phyloP scores from a whole-genome alignment of 2,888 invertebrate genomes.

The Chaetogeoica ovagalla region DNA sequence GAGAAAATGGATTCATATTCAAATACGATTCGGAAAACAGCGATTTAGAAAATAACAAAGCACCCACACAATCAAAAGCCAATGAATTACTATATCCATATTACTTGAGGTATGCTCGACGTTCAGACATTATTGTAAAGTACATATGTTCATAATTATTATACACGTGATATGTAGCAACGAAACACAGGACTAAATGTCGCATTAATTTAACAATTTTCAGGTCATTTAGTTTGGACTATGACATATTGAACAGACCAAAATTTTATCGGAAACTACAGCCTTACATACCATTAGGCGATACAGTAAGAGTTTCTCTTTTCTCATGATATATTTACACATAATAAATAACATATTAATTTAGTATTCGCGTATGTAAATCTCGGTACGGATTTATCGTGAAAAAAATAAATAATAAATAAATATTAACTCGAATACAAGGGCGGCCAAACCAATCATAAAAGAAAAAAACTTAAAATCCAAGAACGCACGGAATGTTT shows the following conservation, averaged over 20 bases:
- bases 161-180: not conserved
- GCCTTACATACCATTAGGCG: conserved; percentile 46
- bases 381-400: not conserved
- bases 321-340: not conserved
- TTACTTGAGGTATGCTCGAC: conserved; percentile 52
- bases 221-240: conserved; percentile 49
- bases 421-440: no score
- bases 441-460: no score
- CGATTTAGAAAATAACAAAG: conserved; percentile 57
- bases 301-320: conserved; percentile 41
- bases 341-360: not conserved
- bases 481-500: no score
- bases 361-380: no score
- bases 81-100: conserved; percentile 49
- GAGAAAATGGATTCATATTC: conserved; percentile 58
- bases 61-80: conserved; percentile 24
- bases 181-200: not conserved
- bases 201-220: not conserved
- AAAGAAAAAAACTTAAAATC: no score
- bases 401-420: not conserved
- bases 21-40: conserved; percentile 59
- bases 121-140: conserved; percentile 42
- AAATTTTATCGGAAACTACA: conserved; percentile 51
- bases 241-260: conserved; percentile 45
- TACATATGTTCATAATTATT: conserved; percentile 4